Evolutionary conservation across 2,888 invertebrate genomes (phyloP), one percentile per base, ranked within the genome.

Genomic region (Metellina segmentata): DNA sequence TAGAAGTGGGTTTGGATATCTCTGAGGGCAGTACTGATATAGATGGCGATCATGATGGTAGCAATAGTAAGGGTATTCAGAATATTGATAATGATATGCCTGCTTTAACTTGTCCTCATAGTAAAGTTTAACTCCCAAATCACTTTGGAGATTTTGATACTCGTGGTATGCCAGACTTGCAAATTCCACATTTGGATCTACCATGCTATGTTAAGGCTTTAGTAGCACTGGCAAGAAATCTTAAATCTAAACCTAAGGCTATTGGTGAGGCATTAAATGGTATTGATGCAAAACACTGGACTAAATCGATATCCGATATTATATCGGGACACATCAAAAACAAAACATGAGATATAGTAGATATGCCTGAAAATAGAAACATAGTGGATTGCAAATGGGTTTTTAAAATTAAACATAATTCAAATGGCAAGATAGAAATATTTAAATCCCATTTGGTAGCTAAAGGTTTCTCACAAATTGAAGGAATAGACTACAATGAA

Each of bases 371-470:
- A 51, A 90, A 90, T 19, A 71, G 91, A n/a, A n/a, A n/a, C n/a
- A n/a, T n/a, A n/a, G n/a, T n/a, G n/a, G n/a, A n/a, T n/a, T n/a
- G n/a, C n/a, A n/a, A n/a, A n/a, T 94, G 94, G 94, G 93, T 94
- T 19, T 93, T 93, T 70, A 93, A 92, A 81, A 85, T 91, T n/a
- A 94, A 94, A 75, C 34, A 82, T 9, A 81, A 91, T 20, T 52
- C 85, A 9, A 89, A 93, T 78, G 93, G 94, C 2, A 61, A 16
- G 13, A 70, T 93, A 48, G 93, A 94, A 61, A 49, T 89, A n/a
- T 94, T 90, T 90, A 93, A 94, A 85, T 92, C 89, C 4, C 51
- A 93, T 13, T 89, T 94, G 48, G 94, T 94, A 48, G 93, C 93
- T 8, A 93, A 93, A 52, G 93, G 94, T 6, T 94, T 53, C 49